These are phyloP conservation scores for Latrodectus hesperus DNA, from an alignment of 2,888 invertebrate genomes.

Conservation along the genomic window DNA sequence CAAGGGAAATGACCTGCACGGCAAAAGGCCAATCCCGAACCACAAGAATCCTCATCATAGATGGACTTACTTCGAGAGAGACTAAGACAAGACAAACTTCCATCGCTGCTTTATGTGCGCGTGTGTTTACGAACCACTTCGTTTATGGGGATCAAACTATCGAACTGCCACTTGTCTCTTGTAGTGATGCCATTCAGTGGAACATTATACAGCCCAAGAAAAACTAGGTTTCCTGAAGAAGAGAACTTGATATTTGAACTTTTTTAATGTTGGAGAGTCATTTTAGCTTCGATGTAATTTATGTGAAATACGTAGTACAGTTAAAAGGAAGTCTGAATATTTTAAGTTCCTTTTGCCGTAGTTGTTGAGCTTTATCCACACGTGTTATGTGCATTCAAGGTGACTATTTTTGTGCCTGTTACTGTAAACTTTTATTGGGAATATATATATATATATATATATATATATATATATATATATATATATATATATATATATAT, in stretches of 20 bases:
- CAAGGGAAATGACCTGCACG: constrained; percentile 13
- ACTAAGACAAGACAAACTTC: constrained; percentile 27
- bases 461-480: no score
- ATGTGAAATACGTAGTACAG: background rate
- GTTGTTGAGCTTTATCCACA: constrained; percentile 33
- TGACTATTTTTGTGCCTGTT: background rate
- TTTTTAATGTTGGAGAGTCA: no score
- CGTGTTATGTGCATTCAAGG: background rate
- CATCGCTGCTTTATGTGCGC: background rate
- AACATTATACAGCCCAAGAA: no score
- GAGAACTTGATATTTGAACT: no score
- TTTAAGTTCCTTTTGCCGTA: constrained; percentile 40
- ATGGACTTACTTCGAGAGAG: constrained; percentile 64
- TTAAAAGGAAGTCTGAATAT: background rate
- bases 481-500: no score
- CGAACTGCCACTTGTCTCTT: no score
- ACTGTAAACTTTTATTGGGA: no score
- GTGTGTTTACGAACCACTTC: constrained; percentile 1
- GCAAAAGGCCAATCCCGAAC: constrained; percentile 7
- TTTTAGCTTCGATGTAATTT: background rate
- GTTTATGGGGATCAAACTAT: background rate
- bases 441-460: no score
- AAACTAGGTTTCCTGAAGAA: no score
- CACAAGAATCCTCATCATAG: constrained; percentile 45
- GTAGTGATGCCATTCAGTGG: no score